These are phyloP conservation scores for Poeciliopsis presidionis DNA, from an alignment of 2,797 vertebrate genomes.

Conservation along the genomic window DNA sequence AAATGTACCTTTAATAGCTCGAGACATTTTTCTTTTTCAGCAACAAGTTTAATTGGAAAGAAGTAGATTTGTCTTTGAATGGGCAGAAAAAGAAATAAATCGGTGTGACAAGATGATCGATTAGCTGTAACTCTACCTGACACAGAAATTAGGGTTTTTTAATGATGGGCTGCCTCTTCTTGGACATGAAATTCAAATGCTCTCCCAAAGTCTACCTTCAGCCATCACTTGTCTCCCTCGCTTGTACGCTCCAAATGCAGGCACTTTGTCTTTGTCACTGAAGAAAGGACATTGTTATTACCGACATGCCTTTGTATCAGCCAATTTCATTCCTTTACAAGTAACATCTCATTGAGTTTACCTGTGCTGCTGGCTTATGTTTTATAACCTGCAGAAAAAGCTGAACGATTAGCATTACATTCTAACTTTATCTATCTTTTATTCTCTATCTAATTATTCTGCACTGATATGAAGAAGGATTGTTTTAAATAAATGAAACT, in stretches of 20 bases:
- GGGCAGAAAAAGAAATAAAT: conserved; percentile 81
- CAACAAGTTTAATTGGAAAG: conserved; percentile 90
- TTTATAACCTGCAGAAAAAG: conserved; percentile 32
- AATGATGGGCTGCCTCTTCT: conserved; percentile 93
- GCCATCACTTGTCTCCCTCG: conserved; percentile 88
- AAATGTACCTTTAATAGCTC: conserved; percentile 81
- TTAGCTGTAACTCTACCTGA: conserved; percentile 94
- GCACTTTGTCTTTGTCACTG: conserved; percentile 96
- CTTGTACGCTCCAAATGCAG: conserved; percentile 89
- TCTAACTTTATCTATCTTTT: conserved; percentile 3
- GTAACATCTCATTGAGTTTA: conserved; percentile 91
- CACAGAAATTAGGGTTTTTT: conserved; percentile 94
- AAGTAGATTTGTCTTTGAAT: conserved; percentile 87
- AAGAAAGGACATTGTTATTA: conserved; percentile 95
- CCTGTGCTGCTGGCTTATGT: conserved; percentile 81
- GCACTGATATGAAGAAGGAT: conserved; percentile 25
- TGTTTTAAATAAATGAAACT: conserved; percentile 38
- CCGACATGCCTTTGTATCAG: conserved; percentile 94
- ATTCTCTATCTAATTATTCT: conserved; percentile 10
- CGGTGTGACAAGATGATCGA: conserved; percentile 92
- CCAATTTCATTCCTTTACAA: conserved; percentile 91
- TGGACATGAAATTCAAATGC: conserved; percentile 95
- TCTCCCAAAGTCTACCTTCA: conserved; percentile 90
- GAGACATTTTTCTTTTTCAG: conserved; percentile 80
- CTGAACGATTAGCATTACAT: neutral